Base-by-base conservation (phyloP, 1,140 invertebrate genomes). In the Hyles vespertilio region DNA sequence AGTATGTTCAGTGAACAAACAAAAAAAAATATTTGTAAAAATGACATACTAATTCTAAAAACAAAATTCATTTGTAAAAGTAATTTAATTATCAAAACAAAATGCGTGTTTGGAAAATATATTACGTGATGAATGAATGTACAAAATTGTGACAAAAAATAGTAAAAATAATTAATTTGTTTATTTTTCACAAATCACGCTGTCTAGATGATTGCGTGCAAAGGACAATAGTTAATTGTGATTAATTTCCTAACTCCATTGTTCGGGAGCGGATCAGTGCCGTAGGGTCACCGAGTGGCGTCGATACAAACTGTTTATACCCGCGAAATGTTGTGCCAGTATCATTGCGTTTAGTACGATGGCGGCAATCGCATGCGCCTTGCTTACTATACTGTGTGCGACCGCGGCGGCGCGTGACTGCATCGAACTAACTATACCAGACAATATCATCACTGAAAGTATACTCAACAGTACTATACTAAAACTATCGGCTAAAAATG, bases 381-480 rank as follows among this genome's bases (percentile, higher is more conserved):
- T 65, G 34, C 34, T 65, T 44, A 67, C 84, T 7, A 69, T 79
- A 46, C 58, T 63, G 11, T 48, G 74, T 34, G 49, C 53, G 43
- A 69, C 55, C 47, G 63, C 59, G 59, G 69, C 66, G 53, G 75
- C 82, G 58, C 81, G 81, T 67, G 85, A 88, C 55, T 88, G 85
- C 65, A 79, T 87, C 52, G 81, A 85, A 74, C 68, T 88, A 5
- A 88, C 78, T 43, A 50, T 84, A 12, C 47, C 70, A n/a, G 72
- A 77, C 33, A 77, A 48, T 36, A 64, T 78, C 11, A 52, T 84
- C 32, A 69, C 72, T 3, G 74, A 85, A 49, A 70, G 60, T 32
- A 74, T 85, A 34, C 70, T 82, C 48, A 88, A 88, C 50, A 70
- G 76, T 22, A 86, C 85, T 5, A 70, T 86, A 57, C 57, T 84